Base-by-base conservation (phyloP, 2,797 vertebrate genomes). In the Melanotaenia parkinsoni region DNA sequence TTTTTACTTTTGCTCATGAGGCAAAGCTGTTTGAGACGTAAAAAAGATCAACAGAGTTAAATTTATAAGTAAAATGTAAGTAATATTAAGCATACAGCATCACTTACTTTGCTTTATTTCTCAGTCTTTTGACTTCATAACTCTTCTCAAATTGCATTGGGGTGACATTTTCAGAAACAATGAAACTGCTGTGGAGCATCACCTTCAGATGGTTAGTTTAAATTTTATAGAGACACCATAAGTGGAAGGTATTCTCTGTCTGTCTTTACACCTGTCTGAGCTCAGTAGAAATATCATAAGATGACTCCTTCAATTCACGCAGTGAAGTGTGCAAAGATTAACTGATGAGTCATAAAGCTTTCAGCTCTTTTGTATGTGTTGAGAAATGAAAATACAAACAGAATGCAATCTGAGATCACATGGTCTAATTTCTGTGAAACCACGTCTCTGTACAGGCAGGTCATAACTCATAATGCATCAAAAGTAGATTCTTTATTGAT, bases 401-500 rank as follows among this genome's bases (percentile, higher is more conserved):
- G 54, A 45, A 59, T 73, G 67, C 74, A 13, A 53, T 79, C 67
- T 72, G 51, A 22, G 20, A 22, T 3, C 20, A 50, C 22, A 50
- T 28, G 35, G 26, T 53, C 58, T 47, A 20, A 62, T 74, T 63
- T 38, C 59, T 40, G 56, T 57, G 5, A 63, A 65, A 54, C 14
- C 32, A 8, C 69, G 71, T 83, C 67, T 70, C 80, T 16, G 66
- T 67, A 57, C 59, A 81, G 61, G 56, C 73, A 82, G 76, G 63
- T 83, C 80, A 85, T 65, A 79, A 87, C 66, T 83, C 76, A 80
- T 75, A 92, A 86, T 85, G 93, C 94, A 95, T 94, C 94, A 95
- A 95, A 95, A 95, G 94, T 95, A 95, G 92, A 95, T 92, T 94
- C 90, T 95, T 95, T 95, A 95, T 95, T 95, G 93, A 94, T 92